phyloP scores from a whole-genome alignment of 2,888 invertebrate species.

The Steinernema scapterisci region DNA sequence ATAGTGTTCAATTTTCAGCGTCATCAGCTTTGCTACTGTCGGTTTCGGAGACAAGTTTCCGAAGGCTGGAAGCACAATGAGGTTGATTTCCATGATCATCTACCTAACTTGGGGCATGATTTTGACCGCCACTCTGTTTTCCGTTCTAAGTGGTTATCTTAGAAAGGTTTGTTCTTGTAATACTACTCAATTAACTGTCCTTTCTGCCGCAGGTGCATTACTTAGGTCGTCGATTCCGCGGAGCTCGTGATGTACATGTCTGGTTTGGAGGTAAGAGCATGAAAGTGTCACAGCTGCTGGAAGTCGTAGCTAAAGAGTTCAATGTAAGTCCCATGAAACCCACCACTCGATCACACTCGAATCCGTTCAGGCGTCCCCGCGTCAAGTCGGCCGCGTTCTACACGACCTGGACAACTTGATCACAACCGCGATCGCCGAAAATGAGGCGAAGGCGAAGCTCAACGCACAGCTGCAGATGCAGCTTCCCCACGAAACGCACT shows the following conservation, averaged over 20 bases:
- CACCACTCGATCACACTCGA: too few relatives aligned
- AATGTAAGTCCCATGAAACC: slow-evolving; percentile 38
- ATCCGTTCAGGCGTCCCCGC: slow-evolving; percentile 47
- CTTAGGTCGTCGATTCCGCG: slow-evolving; percentile 42
- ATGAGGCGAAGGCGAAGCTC: slow-evolving; percentile 21
- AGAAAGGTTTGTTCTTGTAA: slow-evolving; percentile 35
- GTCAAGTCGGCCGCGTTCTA: slow-evolving; percentile 51
- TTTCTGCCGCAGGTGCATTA: background rate
- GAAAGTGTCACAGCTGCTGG: slow-evolving; percentile 51
- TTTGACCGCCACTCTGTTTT: slow-evolving; percentile 49
- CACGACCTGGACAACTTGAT: slow-evolving; percentile 52
- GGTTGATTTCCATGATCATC: slow-evolving; percentile 40
- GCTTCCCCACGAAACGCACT: slow-evolving; percentile 17
- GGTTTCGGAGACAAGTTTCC: slow-evolving; percentile 54
- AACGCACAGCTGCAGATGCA: slow-evolving; percentile 13
- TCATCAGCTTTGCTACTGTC: slow-evolving; percentile 55
- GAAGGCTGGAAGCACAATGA: slow-evolving; percentile 35
- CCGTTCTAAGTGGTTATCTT: slow-evolving; percentile 42
- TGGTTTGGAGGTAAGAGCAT: slow-evolving; percentile 50
- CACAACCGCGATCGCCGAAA: slow-evolving; percentile 34
- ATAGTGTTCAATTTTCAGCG: slow-evolving; percentile 41
- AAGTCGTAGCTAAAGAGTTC: slow-evolving; percentile 51
- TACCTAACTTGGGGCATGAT: slow-evolving; percentile 52
- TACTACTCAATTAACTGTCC: background rate
- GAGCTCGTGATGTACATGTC: slow-evolving; percentile 50